Base-by-base conservation (phyloP, 2,113 vertebrate genomes). In the Tiliqua scincoides region DNA sequence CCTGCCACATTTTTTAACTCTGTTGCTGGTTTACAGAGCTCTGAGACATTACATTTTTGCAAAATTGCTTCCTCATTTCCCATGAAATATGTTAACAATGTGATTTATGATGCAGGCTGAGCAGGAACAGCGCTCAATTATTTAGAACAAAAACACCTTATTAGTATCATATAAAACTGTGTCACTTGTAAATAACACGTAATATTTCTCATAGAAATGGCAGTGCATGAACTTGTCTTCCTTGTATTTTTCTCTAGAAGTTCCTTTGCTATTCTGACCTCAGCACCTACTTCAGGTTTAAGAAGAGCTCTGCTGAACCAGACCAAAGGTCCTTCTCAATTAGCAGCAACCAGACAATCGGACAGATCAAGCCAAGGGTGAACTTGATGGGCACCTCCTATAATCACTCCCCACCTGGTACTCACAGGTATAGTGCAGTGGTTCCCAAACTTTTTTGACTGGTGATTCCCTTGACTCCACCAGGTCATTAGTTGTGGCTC, bases 1-100 rank as follows among this genome's bases (percentile, higher is more conserved):
- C 93, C 89, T 93, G 86, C 90, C 86, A 77, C 86, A 1, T 17
- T 82, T 83, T 92, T 90, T 91, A 90, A 63, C 85, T 92, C 79
- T 83, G 30, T 79, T 30, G 0, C 18, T 85, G 86, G 80, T 90
- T 68, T 91, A 77, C 85, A 68, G 84, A 90, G 76, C 79, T 90
- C 57, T 63, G 59, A 89, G 85, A 83, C 63, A 21, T 78, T 27
- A 48, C 70, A 30, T 87, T 65, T 88, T 63, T 72, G 1, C 85
- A 85, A 91, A 90, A 74, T 83, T 90, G 48, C 73, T 87, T 59
- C 43, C 65, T 74, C 68, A 3, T 81, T 91, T 70, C 35, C 63
- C 43, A n/a, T 85, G 77, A 72, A 91, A 75, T 67, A 77, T 48
- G 48, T 77, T 70, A 21, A 65, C 4, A 0, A 32, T 87, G 86